Conservation (phyloP, 2,888 invertebrate genomes). For the Drosophila mercatorum region DNA sequence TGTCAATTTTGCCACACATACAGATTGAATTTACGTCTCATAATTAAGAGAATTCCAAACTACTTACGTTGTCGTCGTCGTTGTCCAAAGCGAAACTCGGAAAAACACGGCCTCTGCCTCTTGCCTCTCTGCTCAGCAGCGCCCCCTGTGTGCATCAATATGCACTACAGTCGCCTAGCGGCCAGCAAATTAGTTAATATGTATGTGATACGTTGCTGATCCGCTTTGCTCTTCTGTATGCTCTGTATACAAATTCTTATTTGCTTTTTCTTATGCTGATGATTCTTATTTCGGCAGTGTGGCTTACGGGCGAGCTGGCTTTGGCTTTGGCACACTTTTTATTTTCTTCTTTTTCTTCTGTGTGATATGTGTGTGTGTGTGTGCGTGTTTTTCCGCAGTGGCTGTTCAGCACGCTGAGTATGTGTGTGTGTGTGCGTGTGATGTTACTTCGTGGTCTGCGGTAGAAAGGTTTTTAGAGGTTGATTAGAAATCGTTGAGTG, state of each 20-base stretch:
- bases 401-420: slow-evolving; percentile 36
- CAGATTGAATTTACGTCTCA: slow-evolving; percentile 4
- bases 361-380: slow-evolving; percentile 45
- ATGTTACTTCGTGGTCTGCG: slow-evolving; percentile 54
- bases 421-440: slow-evolving; percentile 37
- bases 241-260: slow-evolving; percentile 43
- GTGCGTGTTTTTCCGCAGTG: slow-evolving; percentile 53
- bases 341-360: slow-evolving; percentile 7
- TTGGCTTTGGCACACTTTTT: slow-evolving; percentile 65
- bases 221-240: slow-evolving; percentile 34
- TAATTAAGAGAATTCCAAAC: slow-evolving; percentile 67
- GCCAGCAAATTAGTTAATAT: slow-evolving; percentile 31
- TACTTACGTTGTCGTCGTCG: slow-evolving; percentile 78
- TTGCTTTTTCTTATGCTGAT: slow-evolving; percentile 29
- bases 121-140: slow-evolving; percentile 44
- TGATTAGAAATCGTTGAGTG: slow-evolving; percentile 62
- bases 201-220: slow-evolving; percentile 26
- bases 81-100: slow-evolving; percentile 74
- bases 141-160: slow-evolving; percentile 62
- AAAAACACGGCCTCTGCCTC: slow-evolving; percentile 58
- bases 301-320: slow-evolving; percentile 33
- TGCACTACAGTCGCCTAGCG: slow-evolving; percentile 44
- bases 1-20: slow-evolving; percentile 39
- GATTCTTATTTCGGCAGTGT: slow-evolving; percentile 26
- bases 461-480: no score